Evolutionary conservation across 2,797 vertebrate genomes (phyloP), one percentile per base, ranked within the genome.

Genomic region (Melanotaenia maccullochi): DNA sequence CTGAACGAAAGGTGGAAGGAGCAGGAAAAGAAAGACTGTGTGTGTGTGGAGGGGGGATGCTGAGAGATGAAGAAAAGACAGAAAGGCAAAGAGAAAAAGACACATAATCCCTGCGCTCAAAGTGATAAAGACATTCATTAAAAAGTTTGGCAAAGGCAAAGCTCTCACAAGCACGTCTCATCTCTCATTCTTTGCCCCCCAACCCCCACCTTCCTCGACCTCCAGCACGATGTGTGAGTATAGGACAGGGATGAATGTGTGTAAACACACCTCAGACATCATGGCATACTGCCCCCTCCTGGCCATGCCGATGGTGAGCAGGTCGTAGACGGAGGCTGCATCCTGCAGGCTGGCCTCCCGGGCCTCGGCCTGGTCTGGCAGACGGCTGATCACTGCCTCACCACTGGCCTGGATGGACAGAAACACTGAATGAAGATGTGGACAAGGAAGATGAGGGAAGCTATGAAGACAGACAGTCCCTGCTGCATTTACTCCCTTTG

Each of bases 281-380:
- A 99, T 97, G 92, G 89, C 87, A 28, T 97, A 99, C 96, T 99
- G 97, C 93, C 97, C 97, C 90, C 97, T 97, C 90, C 98, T 96
- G 96, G 96, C 97, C 96, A 99, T 95, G 0, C 96, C 96, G 78
- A 99, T 97, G 80, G 95, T 97, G 65, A 99, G 96, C 86, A 99
- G 96, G 91, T 99, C 97, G 0, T 99, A 99, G 79, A 99, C 95
- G 0, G 95, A 95, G n/a, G 96, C 93, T 3, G 97, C 96, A 20
- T 97, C 96, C 81, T 73, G 94, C 60, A 99, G 90, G 84, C 97
- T 99, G 85, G 94, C 82, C 9, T 94, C 90, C 30, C 96, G 95
- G 76, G 95, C 96, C 58, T 96, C 94, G 58, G 90, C 88, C 86
- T 99, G 97, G 60, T 99, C 97, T 0, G 97, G 97, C 0, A 95